These are phyloP conservation scores for Cataglyphis livida DNA, from an alignment of 2,888 invertebrate genomes.

Conservation along the genomic window DNA sequence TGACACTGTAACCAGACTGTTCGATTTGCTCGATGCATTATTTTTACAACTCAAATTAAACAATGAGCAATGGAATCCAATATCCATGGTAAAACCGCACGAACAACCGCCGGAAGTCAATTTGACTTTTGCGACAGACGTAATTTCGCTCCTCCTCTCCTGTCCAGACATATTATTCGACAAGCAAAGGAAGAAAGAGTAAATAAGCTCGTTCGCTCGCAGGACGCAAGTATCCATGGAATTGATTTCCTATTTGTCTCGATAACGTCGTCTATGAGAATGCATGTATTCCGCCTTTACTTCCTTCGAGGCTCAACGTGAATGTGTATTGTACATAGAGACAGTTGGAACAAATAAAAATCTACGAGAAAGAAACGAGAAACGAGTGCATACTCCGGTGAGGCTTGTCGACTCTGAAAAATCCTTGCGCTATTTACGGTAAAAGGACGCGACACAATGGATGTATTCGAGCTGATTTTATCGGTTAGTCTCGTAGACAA, in stretches of 20 bases:
- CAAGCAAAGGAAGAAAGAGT: slow-evolving; percentile 56
- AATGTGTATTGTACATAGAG: neutral
- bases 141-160: slow-evolving; percentile 50
- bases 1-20: neutral
- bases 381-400: slow-evolving; percentile 40
- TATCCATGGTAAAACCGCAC: neutral
- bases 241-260: slow-evolving; percentile 74
- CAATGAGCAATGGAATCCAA: neutral
- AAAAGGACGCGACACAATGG: neutral
- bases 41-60: neutral
- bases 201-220: slow-evolving; percentile 65
- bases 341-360: slow-evolving; percentile 35
- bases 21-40: neutral
- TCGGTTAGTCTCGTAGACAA: neutral
- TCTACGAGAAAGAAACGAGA: slow-evolving; percentile 2
- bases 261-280: slow-evolving; percentile 45
- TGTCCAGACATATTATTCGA: slow-evolving; percentile 34
- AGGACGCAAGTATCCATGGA: slow-evolving; percentile 60
- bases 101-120: slow-evolving; percentile 56
- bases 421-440: slow-evolving; percentile 45
- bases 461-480: neutral
- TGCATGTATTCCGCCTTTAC: slow-evolving; percentile 11
- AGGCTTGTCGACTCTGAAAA: slow-evolving; percentile 32
- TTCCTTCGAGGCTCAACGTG: neutral
- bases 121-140: slow-evolving; percentile 58